These are phyloP conservation scores for Conops quadrifasciatus DNA, from an alignment of 2,888 invertebrate species.

Conservation along the genomic window DNA sequence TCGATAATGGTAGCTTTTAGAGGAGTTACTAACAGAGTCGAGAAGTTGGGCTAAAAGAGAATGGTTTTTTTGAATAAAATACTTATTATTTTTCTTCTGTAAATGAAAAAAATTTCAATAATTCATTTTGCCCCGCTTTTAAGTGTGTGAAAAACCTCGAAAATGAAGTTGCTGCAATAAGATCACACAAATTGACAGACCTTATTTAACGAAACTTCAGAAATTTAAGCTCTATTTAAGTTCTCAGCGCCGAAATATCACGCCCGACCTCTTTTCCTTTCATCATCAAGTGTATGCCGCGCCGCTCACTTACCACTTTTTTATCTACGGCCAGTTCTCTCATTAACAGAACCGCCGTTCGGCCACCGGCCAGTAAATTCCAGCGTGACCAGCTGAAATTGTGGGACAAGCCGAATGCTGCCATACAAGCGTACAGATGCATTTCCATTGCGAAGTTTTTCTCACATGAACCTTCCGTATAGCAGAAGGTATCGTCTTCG, in stretches of 20 bases:
- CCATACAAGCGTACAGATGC: slow-evolving; percentile 83
- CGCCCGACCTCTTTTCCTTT: too few relatives aligned
- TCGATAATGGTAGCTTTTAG: slow-evolving; percentile 74
- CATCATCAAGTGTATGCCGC: too few relatives aligned
- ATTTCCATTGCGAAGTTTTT: slow-evolving; percentile 78
- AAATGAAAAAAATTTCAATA: neutral
- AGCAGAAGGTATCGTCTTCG: slow-evolving; percentile 77
- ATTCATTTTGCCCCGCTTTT: too few relatives aligned
- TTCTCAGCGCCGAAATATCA: neutral
- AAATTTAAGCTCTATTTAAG: neutral
- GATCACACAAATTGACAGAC: too few relatives aligned
- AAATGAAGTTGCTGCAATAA: too few relatives aligned
- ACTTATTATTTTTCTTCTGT: neutral
- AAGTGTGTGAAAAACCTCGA: too few relatives aligned
- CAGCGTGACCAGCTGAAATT: slow-evolving; percentile 85
- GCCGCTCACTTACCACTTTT: slow-evolving; percentile 54
- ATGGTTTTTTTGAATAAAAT: neutral
- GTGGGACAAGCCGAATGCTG: slow-evolving; percentile 74
- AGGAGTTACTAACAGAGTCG: slow-evolving; percentile 72
- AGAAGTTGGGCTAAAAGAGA: slow-evolving; percentile 58
- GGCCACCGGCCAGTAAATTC: slow-evolving; percentile 69
- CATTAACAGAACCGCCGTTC: slow-evolving; percentile 61
- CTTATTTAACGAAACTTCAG: too few relatives aligned
- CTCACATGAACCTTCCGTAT: slow-evolving; percentile 74
- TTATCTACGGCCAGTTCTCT: slow-evolving; percentile 62